Percentiles rank a stretch among this genome's conserved stretches.
phyloP scores from a whole-genome alignment of 2,113 vertebrate genomes.

The Myiagra hebetior region DNA sequence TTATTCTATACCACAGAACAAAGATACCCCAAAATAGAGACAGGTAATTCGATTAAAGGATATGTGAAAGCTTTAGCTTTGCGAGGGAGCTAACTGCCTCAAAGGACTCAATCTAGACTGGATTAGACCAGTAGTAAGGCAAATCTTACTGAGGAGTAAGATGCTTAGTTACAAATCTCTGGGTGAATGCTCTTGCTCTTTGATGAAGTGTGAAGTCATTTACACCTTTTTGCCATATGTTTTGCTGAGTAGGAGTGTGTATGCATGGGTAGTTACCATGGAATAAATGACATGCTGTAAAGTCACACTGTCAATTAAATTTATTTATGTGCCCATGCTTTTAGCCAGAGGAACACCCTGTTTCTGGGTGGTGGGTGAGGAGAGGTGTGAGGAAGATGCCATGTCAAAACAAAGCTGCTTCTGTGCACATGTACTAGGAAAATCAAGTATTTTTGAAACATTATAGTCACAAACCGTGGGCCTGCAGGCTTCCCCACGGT shows the following conservation, averaged over 20 bases:
- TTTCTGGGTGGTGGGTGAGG: neutral
- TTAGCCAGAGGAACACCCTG: neutral
- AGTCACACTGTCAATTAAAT: neutral
- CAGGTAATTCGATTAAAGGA: neutral
- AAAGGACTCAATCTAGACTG: neutral
- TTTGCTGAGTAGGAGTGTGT: neutral
- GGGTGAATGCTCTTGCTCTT: neutral
- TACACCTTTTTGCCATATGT: neutral
- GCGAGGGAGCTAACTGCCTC: neutral
- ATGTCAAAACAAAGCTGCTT: conserved; percentile 42
- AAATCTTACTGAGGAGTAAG: neutral
- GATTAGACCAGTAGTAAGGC: neutral
- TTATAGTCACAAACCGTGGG: rapidly evolving
- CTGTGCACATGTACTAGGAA: neutral
- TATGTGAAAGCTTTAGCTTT: neutral
- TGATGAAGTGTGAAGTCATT: neutral
- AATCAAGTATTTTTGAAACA: neutral
- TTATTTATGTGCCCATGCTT: neutral
- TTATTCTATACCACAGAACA: neutral
- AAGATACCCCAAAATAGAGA: neutral
- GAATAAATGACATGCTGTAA: neutral
- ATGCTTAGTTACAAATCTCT: neutral
- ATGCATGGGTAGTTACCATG: neutral
- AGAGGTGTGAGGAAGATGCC: neutral
- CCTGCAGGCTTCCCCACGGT: rapidly evolving